Evolutionary conservation across 2,113 vertebrate species (phyloP), one percentile per base, ranked within the genome.

Genomic region (Spermophilus dauricus): DNA sequence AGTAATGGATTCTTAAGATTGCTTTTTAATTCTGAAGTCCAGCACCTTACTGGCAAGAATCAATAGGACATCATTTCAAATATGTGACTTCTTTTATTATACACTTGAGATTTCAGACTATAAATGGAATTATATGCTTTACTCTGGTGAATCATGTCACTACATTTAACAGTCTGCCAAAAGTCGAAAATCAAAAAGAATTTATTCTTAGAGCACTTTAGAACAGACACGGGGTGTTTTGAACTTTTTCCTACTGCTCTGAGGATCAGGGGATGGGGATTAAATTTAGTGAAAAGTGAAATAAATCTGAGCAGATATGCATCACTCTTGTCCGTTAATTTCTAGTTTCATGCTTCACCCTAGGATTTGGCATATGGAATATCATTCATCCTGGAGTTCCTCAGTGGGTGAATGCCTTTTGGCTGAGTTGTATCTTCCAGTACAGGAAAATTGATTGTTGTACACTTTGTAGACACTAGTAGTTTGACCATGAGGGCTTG

Each of bases 181-280:
- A 95, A 96, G 92, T 26, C 86, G 48, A 94, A 84, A 69, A 53
- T 90, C 76, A 94, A 45, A 67, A 97, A 97, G 94, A 75, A 77
- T 88, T 95, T 97, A 67, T 58, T 84, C 81, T 95, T 37, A 39
- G 2, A 84, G 42, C 12, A 87, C 5, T 83, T 67, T 70, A 82
- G 72, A 88, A 65, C n/a, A 51, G 63, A 30, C 58, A 69, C 83
- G 65, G 32, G 26, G 30, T 4, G 10, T 22, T 30, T 70, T 83
- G 53, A 80, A 4, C 8, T 94, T 26, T 48, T 30, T 24, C 48
- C 32, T 39, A 72, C 18, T 73, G 16, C 42, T 86, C 61, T 95
- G 63, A 76, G 12, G 30, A 92, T 32, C n/a, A 87, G 32, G 56
- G 77, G 76, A 65, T 2, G 30, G 32, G 4, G 70, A 39, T 34